These are phyloP conservation scores for Cecidostiba fungosa DNA, from an alignment of 2,888 invertebrate genomes.

Conservation along the genomic window DNA sequence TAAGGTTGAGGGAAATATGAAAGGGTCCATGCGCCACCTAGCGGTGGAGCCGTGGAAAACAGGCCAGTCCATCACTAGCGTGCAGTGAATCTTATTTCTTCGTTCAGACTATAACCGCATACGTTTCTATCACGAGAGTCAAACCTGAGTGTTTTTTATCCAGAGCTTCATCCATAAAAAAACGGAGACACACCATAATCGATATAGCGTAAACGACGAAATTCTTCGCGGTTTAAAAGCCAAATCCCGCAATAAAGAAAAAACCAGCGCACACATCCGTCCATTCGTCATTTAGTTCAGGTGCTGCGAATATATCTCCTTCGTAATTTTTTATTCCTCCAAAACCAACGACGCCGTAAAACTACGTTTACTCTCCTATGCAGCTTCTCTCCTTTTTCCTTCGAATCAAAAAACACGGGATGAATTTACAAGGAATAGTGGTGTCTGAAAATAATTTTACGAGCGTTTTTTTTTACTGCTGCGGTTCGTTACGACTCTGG, in stretches of 20 bases:
- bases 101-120: too few species aligned
- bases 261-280: background rate
- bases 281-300: too few species aligned
- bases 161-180: too few species aligned
- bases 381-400: background rate
- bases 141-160: too few species aligned
- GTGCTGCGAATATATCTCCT: background rate
- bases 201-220: background rate
- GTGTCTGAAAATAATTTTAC: conserved; percentile 3
- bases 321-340: background rate
- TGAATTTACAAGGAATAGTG: background rate
- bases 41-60: too few species aligned
- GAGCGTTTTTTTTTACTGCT: background rate
- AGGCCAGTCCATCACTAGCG: too few species aligned
- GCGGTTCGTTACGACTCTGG: background rate
- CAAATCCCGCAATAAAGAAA: background rate
- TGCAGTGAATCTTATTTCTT: too few species aligned
- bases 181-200: too few species aligned
- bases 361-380: background rate
- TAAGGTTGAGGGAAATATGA: too few species aligned
- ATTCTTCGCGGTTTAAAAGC: background rate
- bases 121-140: too few species aligned
- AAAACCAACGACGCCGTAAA: background rate
- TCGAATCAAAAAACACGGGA: background rate
- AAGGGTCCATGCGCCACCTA: too few species aligned